Evolutionary conservation across 2,797 vertebrate species (phyloP).

Genomic region (Microcaecilia unicolor): DNA sequence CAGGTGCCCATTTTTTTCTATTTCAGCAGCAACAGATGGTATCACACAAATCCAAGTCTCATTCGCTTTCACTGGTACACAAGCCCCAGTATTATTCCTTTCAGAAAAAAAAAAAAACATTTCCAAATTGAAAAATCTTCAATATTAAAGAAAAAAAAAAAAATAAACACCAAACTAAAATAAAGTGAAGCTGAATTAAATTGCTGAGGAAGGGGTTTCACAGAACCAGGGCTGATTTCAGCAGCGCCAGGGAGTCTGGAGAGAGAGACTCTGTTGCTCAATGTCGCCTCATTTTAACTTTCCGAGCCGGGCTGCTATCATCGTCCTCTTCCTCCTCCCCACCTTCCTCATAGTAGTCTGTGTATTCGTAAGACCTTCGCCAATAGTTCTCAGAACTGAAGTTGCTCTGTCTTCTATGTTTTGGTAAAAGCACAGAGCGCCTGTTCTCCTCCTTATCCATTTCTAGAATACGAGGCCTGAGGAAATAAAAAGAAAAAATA

Average conservation of each 20-base stretch:
- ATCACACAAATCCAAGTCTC: no score
- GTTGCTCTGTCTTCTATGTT: slow-evolving; percentile 64
- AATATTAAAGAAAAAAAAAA: no score
- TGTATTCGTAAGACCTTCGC: slow-evolving; percentile 73
- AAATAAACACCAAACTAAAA: slow-evolving; percentile 7
- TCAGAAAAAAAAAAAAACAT: slow-evolving; percentile 34
- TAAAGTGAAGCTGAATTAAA: slow-evolving; percentile 39
- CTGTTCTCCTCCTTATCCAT: slow-evolving; percentile 98
- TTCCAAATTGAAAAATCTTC: slow-evolving; percentile 43
- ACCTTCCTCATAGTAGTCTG: slow-evolving; percentile 56
- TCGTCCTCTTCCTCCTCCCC: slow-evolving; percentile 66
- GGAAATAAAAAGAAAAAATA: no score
- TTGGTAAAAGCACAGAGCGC: slow-evolving; percentile 70
- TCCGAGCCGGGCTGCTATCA: slow-evolving; percentile 69
- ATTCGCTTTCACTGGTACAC: slow-evolving; percentile 23
- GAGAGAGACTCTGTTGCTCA: slow-evolving; percentile 55
- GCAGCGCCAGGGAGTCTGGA: slow-evolving; percentile 22
- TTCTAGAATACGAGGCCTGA: slow-evolving; percentile 86
- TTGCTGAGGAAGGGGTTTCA: slow-evolving; percentile 33
- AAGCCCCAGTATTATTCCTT: slow-evolving; percentile 34
- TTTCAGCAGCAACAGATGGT: slow-evolving; percentile 23
- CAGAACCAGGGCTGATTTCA: slow-evolving; percentile 30
- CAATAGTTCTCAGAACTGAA: slow-evolving; percentile 84
- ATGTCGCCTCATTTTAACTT: slow-evolving; percentile 93
- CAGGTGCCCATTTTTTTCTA: slow-evolving; percentile 18